phyloP scores from a whole-genome alignment of 2,113 vertebrate genomes.

The Phocoena phocoena region DNA sequence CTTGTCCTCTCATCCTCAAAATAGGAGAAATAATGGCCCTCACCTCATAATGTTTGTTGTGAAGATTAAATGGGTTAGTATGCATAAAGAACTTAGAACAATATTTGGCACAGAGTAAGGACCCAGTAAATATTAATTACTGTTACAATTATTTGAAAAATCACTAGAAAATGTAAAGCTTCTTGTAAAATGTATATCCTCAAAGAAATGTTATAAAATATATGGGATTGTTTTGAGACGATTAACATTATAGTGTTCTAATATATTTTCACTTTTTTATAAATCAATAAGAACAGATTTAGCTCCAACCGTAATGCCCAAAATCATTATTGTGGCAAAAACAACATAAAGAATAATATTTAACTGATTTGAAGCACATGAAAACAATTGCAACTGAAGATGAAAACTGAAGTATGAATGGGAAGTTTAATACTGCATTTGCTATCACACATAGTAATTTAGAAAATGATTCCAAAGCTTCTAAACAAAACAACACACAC shows the following conservation, averaged over 20 bases:
- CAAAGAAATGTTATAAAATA: neutral
- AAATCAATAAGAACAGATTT: neutral
- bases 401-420: neutral
- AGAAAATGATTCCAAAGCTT: neutral
- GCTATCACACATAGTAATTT: neutral
- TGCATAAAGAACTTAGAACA: neutral
- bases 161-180: neutral
- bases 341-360: neutral
- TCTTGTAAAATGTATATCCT: conserved; percentile 4
- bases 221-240: neutral
- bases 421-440: neutral
- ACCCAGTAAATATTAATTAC: neutral
- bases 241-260: neutral
- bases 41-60: neutral
- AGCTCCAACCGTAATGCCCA: neutral
- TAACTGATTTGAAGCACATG: neutral
- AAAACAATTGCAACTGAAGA: neutral
- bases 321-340: neutral
- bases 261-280: conserved; percentile 11
- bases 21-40: neutral
- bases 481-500: neutral
- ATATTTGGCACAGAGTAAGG: neutral
- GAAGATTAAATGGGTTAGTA: conserved; percentile 12
- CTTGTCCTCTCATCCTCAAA: neutral
- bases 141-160: conserved; percentile 28